A percentile compares a stretch with the other conserved stretches of the same genome.
Evolutionary conservation across 2,888 invertebrate species (phyloP).

Genomic region (Steinernema scapterisci): DNA sequence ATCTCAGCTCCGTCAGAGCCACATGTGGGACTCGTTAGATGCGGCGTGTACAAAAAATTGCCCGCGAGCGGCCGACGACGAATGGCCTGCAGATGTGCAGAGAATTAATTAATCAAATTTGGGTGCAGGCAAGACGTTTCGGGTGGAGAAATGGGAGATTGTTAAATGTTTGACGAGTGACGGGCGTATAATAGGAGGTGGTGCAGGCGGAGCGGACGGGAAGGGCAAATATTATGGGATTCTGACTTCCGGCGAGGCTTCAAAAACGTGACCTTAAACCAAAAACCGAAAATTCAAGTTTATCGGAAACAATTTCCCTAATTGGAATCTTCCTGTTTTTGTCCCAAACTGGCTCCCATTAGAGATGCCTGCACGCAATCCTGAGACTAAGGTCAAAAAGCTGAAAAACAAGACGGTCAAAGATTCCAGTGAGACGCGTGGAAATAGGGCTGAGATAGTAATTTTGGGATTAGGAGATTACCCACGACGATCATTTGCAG

Average conservation of each 20-base stretch:
- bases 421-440: not conserved
- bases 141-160: not conserved
- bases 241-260: too few species aligned
- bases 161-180: slow-evolving; percentile 31
- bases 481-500: not conserved
- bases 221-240: not conserved
- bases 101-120: slow-evolving; percentile 31
- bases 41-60: slow-evolving; percentile 21
- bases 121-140: not conserved
- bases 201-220: not conserved
- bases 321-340: too few species aligned
- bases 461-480: not conserved
- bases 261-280: too few species aligned
- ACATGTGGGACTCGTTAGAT: slow-evolving; percentile 22
- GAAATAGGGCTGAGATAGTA: slow-evolving; percentile 19
- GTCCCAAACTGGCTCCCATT: too few species aligned
- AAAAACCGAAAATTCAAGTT: too few species aligned
- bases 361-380: too few species aligned
- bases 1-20: not conserved
- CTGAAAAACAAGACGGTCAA: not conserved
- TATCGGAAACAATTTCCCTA: too few species aligned
- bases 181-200: not conserved
- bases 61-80: not conserved
- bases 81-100: slow-evolving; percentile 28
- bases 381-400: not conserved